Evolutionary conservation across 2,797 vertebrate genomes (phyloP), one percentile per base, ranked within the genome.

Genomic region (Gallinago nigripennis): DNA sequence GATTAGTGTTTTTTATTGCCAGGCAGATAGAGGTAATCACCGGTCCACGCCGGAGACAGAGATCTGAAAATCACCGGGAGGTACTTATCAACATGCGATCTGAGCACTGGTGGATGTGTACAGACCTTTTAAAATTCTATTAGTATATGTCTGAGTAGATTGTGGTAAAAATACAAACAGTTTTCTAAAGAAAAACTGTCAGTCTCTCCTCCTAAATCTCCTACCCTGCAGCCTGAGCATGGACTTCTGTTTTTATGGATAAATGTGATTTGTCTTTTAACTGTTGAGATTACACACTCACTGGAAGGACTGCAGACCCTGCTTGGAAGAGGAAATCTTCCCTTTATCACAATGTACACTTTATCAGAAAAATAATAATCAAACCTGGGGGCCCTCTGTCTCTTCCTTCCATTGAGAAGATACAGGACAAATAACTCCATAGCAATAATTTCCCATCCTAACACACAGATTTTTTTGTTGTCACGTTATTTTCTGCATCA

Each of bases 401-500:
- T 51, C 75, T 85, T 95, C 45, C 24, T 60, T 86, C 57, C 2
- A 1, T n/a, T 71, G 65, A 78, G 50, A 53, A 91, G 71, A 88
- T 82, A 76, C 0, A 85, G 45, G 51, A 75, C 77, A 94, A 79
- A 87, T 45, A 96, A 93, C 86, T 78, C 78, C 64, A 30, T 43
- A 68, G 43, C 77, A 94, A 85, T 92, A 94, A 93, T 90, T 97
- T 96, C 83, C 90, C 43, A 84, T 76, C 63, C 81, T 33, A 57
- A 78, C 73, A 76, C 75, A 65, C 25, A 75, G 80, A 68, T 60
- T 92, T 96, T 95, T 92, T 92, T 88, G 75, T 91, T 96, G 82
- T 96, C 94, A 96, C 57, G 0, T 97, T 98, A 98, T 98, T 98
- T 98, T 98, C 97, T 98, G 97, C 97, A 97, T 96, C 97, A 97